Evolutionary conservation across 2,113 vertebrate genomes (phyloP).

Genomic region (western clawed frog (Xenopus tropicalis)): DNA sequence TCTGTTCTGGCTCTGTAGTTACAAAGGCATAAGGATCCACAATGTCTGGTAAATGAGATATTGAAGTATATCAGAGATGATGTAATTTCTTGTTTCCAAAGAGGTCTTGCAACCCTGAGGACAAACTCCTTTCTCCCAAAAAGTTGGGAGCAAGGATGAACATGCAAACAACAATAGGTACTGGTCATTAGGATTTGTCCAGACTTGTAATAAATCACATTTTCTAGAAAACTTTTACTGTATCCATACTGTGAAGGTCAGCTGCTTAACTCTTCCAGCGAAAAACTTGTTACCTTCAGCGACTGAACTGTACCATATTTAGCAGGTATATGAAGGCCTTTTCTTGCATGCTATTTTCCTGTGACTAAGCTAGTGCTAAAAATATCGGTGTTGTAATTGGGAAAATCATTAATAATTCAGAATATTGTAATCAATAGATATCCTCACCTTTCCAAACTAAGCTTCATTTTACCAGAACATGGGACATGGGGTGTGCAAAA

Average conservation of each 20-base stretch:
- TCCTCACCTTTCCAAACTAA: conserved; percentile 18
- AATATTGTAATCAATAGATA: conserved; percentile 38
- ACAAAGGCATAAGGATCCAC: too few species aligned
- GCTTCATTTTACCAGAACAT: conserved; percentile 6
- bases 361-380: conserved; percentile 20
- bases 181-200: too few species aligned
- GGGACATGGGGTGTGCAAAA: background rate
- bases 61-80: too few species aligned
- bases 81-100: too few species aligned
- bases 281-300: background rate
- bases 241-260: background rate
- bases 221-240: too few species aligned
- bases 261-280: background rate
- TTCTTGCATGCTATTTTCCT: conserved; percentile 6
- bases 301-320: background rate
- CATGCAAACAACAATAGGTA: too few species aligned
- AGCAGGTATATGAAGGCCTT: background rate
- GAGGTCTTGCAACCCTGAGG: too few species aligned
- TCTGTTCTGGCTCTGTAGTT: too few species aligned
- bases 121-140: too few species aligned
- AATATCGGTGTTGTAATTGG: conserved; percentile 38
- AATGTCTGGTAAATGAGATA: too few species aligned
- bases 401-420: conserved; percentile 40
- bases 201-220: too few species aligned
- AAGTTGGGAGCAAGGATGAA: too few species aligned